A percentile compares a stretch with the other conserved stretches of the same genome.
Evolutionary conservation across 1,140 invertebrate species (phyloP).

Genomic region (Triops longicaudatus): DNA sequence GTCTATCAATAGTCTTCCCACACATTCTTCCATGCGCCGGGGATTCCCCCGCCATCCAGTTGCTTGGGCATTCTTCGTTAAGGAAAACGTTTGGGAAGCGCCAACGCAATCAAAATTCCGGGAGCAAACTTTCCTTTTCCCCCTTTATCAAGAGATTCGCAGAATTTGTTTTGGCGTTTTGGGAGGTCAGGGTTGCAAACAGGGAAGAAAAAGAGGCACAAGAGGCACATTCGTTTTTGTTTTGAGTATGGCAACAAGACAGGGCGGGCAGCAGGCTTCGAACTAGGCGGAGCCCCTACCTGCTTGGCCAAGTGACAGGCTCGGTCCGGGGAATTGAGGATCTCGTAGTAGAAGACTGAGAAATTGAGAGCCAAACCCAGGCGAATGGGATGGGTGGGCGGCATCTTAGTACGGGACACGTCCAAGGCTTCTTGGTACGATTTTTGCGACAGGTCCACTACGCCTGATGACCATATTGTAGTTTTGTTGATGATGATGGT

Average conservation of each 20-base stretch:
- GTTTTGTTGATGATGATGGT: background rate
- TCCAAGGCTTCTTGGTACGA: conserved; percentile 98
- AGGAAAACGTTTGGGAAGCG: conserved; percentile 13
- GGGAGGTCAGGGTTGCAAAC: conserved; percentile 5
- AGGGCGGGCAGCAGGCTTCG: conserved; percentile 16
- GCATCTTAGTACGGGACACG: conserved; percentile 96
- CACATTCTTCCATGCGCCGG: conserved; percentile 2
- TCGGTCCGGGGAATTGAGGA: conserved; percentile 90
- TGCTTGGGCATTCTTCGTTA: background rate
- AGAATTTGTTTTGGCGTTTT: background rate
- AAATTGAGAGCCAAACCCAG: conserved; percentile 95
- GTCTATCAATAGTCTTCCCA: background rate
- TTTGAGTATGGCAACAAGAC: conserved; percentile 19
- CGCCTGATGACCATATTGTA: conserved; percentile 51
- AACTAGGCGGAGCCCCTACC: conserved; percentile 50
- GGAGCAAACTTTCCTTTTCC: no score
- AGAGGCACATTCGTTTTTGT: conserved; percentile 10
- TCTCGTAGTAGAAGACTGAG: conserved; percentile 99
- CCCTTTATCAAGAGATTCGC: background rate
- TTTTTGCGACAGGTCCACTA: conserved; percentile 95
- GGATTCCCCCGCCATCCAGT: background rate
- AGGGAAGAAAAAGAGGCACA: background rate
- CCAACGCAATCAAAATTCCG: background rate
- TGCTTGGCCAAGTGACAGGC: conserved; percentile 95
- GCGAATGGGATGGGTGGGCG: conserved; percentile 93